phyloP scores from a whole-genome alignment of 2,797 vertebrate genomes.

The Galagoides demidoff region DNA sequence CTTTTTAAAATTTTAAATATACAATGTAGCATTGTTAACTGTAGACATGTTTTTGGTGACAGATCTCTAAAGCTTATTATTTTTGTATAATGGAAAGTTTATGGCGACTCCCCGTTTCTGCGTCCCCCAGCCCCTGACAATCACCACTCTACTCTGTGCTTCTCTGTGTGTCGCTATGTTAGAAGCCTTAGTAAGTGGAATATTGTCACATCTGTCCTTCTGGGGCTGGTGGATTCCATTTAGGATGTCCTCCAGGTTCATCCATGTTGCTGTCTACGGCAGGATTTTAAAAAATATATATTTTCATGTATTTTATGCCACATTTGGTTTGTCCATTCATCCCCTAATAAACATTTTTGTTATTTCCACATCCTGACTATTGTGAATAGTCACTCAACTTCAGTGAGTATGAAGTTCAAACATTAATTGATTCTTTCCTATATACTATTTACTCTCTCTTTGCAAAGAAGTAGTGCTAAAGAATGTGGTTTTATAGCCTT shows the following conservation, averaged over 20 bases:
- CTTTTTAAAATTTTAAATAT: background rate
- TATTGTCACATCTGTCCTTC: background rate
- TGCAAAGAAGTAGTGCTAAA: background rate
- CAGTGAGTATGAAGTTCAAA: background rate
- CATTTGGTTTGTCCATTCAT: background rate
- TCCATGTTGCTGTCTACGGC: background rate
- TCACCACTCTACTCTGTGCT: background rate
- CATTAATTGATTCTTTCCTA: background rate
- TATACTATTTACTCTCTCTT: background rate
- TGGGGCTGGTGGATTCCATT: background rate
- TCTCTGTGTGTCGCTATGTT: background rate
- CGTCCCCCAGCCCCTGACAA: too few relatives aligned
- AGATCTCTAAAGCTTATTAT: background rate
- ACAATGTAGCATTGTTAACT: background rate
- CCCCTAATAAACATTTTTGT: background rate
- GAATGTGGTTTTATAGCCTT: background rate
- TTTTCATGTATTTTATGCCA: background rate
- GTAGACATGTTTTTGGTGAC: background rate
- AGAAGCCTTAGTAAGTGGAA: background rate
- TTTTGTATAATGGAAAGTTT: background rate
- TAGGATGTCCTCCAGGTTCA: background rate
- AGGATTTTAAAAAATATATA: background rate
- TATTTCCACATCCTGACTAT: background rate
- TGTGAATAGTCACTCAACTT: background rate
- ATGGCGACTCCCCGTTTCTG: too few relatives aligned